Evolutionary conservation across 2,797 vertebrate genomes (phyloP).

Genomic region (Cuniculus paca): DNA sequence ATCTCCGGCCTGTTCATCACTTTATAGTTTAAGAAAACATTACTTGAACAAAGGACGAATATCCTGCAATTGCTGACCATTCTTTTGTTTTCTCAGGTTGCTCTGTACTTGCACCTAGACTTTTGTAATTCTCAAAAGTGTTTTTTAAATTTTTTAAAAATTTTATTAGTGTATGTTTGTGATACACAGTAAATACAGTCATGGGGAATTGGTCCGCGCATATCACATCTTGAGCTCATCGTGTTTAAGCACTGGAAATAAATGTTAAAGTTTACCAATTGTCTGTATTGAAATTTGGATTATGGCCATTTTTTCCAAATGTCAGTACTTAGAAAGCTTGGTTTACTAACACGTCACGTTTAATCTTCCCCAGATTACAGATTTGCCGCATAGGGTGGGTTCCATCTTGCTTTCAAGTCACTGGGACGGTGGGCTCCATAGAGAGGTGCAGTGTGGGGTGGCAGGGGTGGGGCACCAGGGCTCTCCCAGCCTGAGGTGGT

Average conservation of each 20-base stretch:
- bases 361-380: neutral
- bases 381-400: neutral
- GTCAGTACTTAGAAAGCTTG: neutral
- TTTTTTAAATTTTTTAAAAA: neutral
- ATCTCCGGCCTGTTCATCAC: too few relatives aligned
- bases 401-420: neutral
- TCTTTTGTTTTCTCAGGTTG: slow-evolving; percentile 1
- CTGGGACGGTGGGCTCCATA: neutral
- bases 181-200: neutral
- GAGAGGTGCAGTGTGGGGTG: neutral
- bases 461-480: neutral
- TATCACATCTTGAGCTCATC: neutral
- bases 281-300: neutral
- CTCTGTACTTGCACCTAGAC: neutral
- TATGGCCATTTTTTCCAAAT: slow-evolving; percentile 10
- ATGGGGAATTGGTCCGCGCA: neutral
- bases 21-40: slow-evolving; percentile 8
- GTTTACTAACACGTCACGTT: neutral
- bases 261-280: neutral
- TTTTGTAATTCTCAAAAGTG: neutral
- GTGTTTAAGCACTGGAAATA: slow-evolving; percentile 45
- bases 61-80: neutral
- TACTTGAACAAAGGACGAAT: neutral
- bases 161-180: neutral
- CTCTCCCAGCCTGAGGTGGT: rapidly evolving